Base-by-base conservation (phyloP, 2,888 invertebrate species). In the Synergus laeviventris region DNA sequence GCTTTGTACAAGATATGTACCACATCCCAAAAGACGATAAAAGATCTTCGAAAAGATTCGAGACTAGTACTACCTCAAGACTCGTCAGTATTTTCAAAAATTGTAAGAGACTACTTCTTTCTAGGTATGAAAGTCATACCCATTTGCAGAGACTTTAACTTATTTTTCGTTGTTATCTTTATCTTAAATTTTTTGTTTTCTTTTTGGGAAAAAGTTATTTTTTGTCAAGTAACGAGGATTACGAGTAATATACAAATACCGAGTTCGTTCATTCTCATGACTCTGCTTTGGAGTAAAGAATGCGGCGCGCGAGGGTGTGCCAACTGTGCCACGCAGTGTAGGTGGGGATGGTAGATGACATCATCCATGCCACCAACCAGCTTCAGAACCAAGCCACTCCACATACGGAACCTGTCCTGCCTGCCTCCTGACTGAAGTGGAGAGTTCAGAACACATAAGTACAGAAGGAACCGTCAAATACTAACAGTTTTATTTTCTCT, bases 171-270 rank as follows among this genome's bases (percentile, higher is more conserved):
- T 74, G 36, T 56, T 74, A 62, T 78, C 56, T 74, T 66, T 79
- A 21, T 66, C 39, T 77, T 77, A 78, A 38, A 66, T 64, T 80
- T 78, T 36, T 74, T 76, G 81, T 78, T 79, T 81, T 83, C 84
- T 82, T 86, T 78, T 81, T 84, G 85, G 85, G 86, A 84, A 84
- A 86, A 86, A 87, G 86, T 87, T 86, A 85, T 87, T 85, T 84
- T 87, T 89, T 89, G 88, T 82, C 78, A 90, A 89, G 88, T 89
- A 91, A 91, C 91, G 90, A 91, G 88, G 90, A 90, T 90, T 91
- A 91, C 90, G 91, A 90, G 87, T 91, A 91, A 90, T 90, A 91
- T 91, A 91, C 91, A 90, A 91, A 91, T 91, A 91, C 91, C 91
- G 90, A 91, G 89, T 91, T 91, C 87, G 89, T 90, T 91, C 89